phyloP scores from a whole-genome alignment of 2,888 invertebrate species.

The Alcis repandata region DNA sequence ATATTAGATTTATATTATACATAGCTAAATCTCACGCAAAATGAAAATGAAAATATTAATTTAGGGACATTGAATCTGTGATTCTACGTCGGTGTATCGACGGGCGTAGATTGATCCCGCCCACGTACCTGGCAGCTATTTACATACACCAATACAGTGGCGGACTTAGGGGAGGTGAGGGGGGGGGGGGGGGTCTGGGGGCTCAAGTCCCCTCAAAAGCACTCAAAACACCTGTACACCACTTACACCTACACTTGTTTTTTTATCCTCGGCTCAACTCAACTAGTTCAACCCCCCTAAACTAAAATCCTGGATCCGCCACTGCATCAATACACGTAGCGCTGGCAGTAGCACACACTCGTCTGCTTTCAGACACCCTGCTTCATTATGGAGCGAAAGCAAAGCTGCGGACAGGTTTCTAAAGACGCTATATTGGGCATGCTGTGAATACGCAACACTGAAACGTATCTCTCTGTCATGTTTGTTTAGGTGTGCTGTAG shows the following conservation, averaged over 20 bases:
- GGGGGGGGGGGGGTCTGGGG: too few species aligned
- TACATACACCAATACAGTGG: conserved; percentile 13
- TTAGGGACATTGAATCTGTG: neutral
- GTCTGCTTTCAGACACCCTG: conserved; percentile 23
- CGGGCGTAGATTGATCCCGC: conserved; percentile 5
- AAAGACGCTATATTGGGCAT: conserved; percentile 18
- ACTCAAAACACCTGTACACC: too few species aligned
- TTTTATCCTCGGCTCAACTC: too few species aligned
- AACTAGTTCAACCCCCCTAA: too few species aligned
- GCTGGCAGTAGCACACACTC: neutral
- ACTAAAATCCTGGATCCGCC: too few species aligned
- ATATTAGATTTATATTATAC: too few species aligned
- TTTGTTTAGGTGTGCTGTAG: neutral
- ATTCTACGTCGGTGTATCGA: conserved; percentile 13
- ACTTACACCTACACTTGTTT: too few species aligned
- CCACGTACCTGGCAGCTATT: conserved; percentile 12
- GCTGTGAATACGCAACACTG: conserved; percentile 19
- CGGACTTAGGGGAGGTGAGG: too few species aligned
- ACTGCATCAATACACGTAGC: neutral
- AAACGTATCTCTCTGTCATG: neutral
- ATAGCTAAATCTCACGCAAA: neutral
- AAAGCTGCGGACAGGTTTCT: conserved; percentile 15
- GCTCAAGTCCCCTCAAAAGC: too few species aligned
- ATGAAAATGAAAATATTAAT: neutral
- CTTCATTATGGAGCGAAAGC: conserved; percentile 25